These are phyloP conservation scores for Nasonia oneida DNA, from an alignment of 2,888 invertebrate species.

Conservation along the genomic window DNA sequence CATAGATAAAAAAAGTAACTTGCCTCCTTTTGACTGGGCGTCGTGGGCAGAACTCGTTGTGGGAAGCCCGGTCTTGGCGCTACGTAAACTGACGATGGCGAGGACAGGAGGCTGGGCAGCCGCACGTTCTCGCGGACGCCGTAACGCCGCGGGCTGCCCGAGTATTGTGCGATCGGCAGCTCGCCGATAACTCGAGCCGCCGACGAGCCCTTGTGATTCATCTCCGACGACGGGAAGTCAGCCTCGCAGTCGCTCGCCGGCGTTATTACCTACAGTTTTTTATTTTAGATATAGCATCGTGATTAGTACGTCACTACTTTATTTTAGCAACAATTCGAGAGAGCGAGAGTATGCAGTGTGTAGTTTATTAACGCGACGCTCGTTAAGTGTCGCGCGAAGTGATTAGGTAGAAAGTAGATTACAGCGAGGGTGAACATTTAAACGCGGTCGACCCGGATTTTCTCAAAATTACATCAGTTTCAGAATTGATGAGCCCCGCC, in stretches of 20 bases:
- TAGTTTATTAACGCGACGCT: not conserved
- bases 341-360: not conserved
- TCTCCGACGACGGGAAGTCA: conserved; percentile 13
- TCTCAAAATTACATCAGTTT: conserved; percentile 31
- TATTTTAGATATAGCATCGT: conserved; percentile 68
- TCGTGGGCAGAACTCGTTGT: conserved; percentile 82
- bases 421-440: not conserved
- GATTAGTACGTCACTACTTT: not conserved
- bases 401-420: conserved; percentile 4
- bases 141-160: conserved; percentile 93
- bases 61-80: conserved; percentile 94
- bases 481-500: conserved; percentile 8
- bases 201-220: conserved; percentile 9
- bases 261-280: conserved; percentile 71
- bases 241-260: conserved; percentile 75
- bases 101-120: conserved; percentile 82
- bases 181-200: conserved; percentile 87
- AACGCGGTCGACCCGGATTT: conserved; percentile 13
- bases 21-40: conserved; percentile 77
- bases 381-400: not conserved
- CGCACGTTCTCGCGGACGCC: conserved; percentile 82
- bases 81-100: conserved; percentile 85
- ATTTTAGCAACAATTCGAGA: not conserved
- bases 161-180: conserved; percentile 95
- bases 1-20: not conserved